Percentiles rank a stretch among this genome's conserved stretches.
phyloP scores from a whole-genome alignment of 1,140 invertebrate genomes.

The Cydia amplana region DNA sequence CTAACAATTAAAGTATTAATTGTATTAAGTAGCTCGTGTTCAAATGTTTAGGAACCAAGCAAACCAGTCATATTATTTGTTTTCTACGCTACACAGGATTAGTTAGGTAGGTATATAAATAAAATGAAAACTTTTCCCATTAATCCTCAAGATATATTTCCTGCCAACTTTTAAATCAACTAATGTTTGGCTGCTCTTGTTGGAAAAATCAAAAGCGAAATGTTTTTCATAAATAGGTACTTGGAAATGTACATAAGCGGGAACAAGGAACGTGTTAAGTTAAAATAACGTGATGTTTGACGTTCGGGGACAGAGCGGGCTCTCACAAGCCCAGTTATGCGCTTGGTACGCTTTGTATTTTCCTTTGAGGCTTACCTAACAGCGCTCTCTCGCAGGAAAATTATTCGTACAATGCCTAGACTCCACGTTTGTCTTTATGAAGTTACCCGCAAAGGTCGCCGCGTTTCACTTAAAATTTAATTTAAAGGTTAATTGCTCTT shows the following conservation, averaged over 20 bases:
- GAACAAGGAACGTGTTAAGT: constrained; percentile 11
- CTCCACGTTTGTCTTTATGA: constrained; percentile 22
- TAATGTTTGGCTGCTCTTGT: neutral
- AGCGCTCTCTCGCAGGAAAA: neutral
- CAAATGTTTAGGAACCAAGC: too few species aligned
- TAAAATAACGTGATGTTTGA: neutral
- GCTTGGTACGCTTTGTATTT: constrained; percentile 7
- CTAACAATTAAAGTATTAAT: too few species aligned
- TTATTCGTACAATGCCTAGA: constrained; percentile 13
- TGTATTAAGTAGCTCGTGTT: too few species aligned
- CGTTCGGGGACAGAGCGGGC: neutral
- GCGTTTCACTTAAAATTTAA: constrained; percentile 8
- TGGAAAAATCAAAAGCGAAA: constrained; percentile 1
- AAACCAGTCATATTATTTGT: too few species aligned
- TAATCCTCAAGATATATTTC: neutral
- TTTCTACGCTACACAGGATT: too few species aligned
- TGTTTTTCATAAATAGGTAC: neutral
- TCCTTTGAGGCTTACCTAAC: neutral
- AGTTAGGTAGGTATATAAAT: too few species aligned
- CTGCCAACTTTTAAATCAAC: neutral
- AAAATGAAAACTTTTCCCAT: neutral
- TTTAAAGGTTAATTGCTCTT: neutral
- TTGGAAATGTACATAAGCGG: neutral
- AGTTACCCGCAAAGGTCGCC: constrained; percentile 16
- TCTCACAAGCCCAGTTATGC: neutral